Evolutionary conservation across 2,797 vertebrate species (phyloP).

Genomic region (Liasis olivaceus): DNA sequence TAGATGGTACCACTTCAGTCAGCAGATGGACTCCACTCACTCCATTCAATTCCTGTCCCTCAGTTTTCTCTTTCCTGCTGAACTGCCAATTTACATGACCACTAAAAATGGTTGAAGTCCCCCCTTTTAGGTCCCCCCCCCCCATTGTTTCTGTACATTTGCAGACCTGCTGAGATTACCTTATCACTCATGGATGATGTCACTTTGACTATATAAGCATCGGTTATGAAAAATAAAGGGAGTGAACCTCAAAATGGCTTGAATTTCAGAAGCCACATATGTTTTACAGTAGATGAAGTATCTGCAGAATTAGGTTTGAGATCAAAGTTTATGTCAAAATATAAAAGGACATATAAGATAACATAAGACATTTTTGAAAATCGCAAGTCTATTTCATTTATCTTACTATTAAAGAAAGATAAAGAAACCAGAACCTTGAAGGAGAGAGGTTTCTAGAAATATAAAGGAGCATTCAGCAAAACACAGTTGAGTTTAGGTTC

Average conservation of each 20-base stretch:
- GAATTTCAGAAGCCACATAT: background rate
- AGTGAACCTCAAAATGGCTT: background rate
- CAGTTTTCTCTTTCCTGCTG: background rate
- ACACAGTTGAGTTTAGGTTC: background rate
- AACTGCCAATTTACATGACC: background rate
- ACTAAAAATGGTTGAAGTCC: background rate
- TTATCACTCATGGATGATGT: background rate
- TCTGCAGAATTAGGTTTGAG: background rate
- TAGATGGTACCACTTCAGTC: background rate
- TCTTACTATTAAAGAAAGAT: background rate
- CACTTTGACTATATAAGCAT: background rate
- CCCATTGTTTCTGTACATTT: background rate
- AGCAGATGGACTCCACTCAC: background rate
- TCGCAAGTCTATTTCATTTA: background rate
- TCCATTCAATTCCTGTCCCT: background rate
- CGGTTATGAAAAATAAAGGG: background rate
- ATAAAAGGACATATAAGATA: background rate
- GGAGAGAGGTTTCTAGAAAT: background rate
- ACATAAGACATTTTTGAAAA: background rate
- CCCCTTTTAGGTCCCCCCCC: background rate
- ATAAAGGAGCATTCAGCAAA: background rate
- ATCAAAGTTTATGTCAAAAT: background rate
- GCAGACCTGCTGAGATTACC: background rate
- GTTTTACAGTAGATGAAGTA: background rate
- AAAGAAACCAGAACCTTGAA: background rate